phyloP scores from a whole-genome alignment of 2,113 vertebrate genomes.

The Hippotragus niger region DNA sequence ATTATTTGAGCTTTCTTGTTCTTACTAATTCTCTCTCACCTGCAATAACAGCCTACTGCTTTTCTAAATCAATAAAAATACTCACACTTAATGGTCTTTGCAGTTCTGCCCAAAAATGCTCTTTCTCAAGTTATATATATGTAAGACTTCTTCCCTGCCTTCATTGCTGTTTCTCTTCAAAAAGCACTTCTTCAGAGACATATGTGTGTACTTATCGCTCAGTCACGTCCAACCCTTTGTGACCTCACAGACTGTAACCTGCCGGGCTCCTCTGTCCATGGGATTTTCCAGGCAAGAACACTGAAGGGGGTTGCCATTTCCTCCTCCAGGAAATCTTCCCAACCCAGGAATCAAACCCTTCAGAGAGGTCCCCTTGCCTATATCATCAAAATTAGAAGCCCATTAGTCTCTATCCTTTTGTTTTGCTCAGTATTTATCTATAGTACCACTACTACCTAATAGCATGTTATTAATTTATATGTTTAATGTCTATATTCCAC shows the following conservation, averaged over 20 bases:
- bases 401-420: neutral
- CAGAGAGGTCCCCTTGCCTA: neutral
- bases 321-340: neutral
- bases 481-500: neutral
- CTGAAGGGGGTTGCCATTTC: neutral
- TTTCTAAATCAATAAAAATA: slow-evolving; percentile 8
- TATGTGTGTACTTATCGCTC: neutral
- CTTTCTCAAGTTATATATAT: neutral
- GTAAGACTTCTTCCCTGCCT: neutral
- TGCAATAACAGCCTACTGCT: neutral
- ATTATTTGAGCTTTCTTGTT: neutral
- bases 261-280: neutral
- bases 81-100: neutral
- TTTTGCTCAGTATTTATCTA: neutral
- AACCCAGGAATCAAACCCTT: neutral
- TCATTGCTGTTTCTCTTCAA: neutral
- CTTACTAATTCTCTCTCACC: neutral
- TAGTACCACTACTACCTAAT: neutral
- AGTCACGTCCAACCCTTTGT: neutral
- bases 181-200: neutral
- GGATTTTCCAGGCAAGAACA: neutral
- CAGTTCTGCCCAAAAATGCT: neutral
- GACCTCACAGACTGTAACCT: neutral
- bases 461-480: neutral
- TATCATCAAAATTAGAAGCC: neutral